Evolutionary conservation across 2,113 vertebrate genomes (phyloP).

Genomic region (Lepisosteus oculatus): DNA sequence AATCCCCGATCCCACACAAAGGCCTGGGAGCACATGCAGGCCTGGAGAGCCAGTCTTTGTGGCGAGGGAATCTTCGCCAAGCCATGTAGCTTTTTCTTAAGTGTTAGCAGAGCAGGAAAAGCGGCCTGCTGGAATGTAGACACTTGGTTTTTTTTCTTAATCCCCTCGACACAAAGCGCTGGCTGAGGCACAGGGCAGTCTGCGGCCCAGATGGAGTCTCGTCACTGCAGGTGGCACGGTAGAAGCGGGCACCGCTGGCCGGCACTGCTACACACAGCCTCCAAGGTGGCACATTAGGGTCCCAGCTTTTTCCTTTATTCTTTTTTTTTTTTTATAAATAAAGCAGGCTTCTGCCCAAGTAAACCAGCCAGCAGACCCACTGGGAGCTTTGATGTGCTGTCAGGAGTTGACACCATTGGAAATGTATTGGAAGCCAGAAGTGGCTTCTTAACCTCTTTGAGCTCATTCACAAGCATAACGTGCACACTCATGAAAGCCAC

Average conservation of each 20-base stretch:
- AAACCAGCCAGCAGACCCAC: neutral
- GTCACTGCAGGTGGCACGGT: constrained; percentile 39
- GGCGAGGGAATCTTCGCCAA: constrained; percentile 14
- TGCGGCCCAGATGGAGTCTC: constrained; percentile 51
- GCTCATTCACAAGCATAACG: too few relatives aligned
- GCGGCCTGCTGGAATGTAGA: constrained; percentile 38
- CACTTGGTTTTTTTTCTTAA: constrained; percentile 30
- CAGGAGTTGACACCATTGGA: neutral
- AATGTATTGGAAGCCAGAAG: neutral
- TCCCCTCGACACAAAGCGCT: constrained; percentile 34
- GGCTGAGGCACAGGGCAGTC: constrained; percentile 27
- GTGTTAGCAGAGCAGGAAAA: constrained; percentile 29
- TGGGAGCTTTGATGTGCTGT: neutral
- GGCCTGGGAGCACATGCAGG: neutral
- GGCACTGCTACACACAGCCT: neutral
- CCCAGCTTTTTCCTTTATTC: neutral
- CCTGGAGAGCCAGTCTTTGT: neutral
- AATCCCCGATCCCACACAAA: neutral
- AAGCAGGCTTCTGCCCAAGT: too few relatives aligned
- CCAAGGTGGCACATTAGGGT: neutral
- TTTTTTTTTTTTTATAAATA: too few relatives aligned
- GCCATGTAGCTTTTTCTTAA: constrained; percentile 33
- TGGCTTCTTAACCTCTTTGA: neutral
- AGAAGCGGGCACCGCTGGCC: constrained; percentile 39
- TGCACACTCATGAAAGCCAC: too few relatives aligned